phyloP scores from a whole-genome alignment of 2,797 vertebrate genomes.

The Notamacropus eugenii region DNA sequence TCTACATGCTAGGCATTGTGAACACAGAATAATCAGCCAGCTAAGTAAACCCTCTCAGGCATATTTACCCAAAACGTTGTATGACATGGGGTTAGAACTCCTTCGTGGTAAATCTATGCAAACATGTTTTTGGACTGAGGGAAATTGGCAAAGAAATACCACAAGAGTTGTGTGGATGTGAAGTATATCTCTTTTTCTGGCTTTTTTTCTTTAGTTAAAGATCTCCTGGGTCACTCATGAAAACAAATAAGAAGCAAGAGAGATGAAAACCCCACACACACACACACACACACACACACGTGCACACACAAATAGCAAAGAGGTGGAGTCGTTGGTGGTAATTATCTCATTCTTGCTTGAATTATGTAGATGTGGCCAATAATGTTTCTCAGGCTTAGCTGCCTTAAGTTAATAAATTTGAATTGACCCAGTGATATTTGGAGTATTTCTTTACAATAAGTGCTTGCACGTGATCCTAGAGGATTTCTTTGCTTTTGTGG shows the following conservation, averaged over 20 bases:
- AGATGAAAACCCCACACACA: not conserved
- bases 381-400: not conserved
- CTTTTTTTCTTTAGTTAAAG: not conserved
- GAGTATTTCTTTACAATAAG: not conserved
- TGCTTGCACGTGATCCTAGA: not conserved
- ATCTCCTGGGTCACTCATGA: not conserved
- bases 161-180: not conserved
- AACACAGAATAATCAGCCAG: not conserved
- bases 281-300: too few relatives aligned
- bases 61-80: not conserved
- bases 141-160: not conserved
- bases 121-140: not conserved
- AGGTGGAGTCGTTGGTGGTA: not conserved
- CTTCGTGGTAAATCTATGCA: not conserved
- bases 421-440: not conserved
- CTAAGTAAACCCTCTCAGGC: not conserved
- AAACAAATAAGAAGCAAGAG: not conserved
- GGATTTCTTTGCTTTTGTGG: not conserved
- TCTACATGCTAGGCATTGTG: not conserved
- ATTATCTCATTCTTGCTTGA: not conserved
- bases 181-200: not conserved
- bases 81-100: not conserved
- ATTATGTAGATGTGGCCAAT: not conserved
- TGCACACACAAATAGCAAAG: not conserved
- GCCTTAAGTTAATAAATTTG: not conserved